Base-by-base conservation (phyloP, 2,888 invertebrate species). In the Brachyopa scutellaris region DNA sequence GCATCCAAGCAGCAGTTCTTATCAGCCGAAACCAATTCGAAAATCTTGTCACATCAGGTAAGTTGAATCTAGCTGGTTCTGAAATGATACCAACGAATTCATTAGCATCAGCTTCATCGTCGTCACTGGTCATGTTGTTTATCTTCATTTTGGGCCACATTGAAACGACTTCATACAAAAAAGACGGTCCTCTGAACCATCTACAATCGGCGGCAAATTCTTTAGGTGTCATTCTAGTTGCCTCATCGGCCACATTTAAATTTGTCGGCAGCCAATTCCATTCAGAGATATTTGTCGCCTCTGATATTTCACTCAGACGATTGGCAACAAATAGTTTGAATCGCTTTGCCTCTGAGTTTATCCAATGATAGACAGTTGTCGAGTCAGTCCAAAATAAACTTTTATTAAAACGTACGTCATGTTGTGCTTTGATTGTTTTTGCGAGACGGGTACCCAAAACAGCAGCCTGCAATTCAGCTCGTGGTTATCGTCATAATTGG, bases 371-470 rank as follows among this genome's bases (percentile, higher is more conserved):
- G 26, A 42, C 42, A 7, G 42, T 42, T n/a, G 8, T 45, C 11
- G 85, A 86, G 49, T 86, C 85, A 2, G 85, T 69, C 86, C 85
- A 86, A 38, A 84, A 84, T 5, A 55, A 11, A 0, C 8, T 76
- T 5, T 59, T 13, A 2, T 26, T 26, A 11, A 85, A 66, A 1
- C 38, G 38, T 4, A 84, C 21, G 0, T 38, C 17, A 31, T 53
- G 40, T 40, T 31, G 42, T n/a, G 9, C 9, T 21, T 47, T 33
- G 15, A 84, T 23, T 53, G 42, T 15, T 40, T 36, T 55, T 0
- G 49, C 40, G 15, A 66, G 33, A 17, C 72, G 15, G 23, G 49
- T 57, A 53, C 83, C 84, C 6, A 85, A 31, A 6, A 80, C 67
- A 13, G 84, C 83, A 2, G 66, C 61, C 26, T 85, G 66, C 23